These are phyloP conservation scores for Holothuria leucospilota DNA, from an alignment of 53 echinoderm and acorn worm genomes.

Conservation along the genomic window DNA sequence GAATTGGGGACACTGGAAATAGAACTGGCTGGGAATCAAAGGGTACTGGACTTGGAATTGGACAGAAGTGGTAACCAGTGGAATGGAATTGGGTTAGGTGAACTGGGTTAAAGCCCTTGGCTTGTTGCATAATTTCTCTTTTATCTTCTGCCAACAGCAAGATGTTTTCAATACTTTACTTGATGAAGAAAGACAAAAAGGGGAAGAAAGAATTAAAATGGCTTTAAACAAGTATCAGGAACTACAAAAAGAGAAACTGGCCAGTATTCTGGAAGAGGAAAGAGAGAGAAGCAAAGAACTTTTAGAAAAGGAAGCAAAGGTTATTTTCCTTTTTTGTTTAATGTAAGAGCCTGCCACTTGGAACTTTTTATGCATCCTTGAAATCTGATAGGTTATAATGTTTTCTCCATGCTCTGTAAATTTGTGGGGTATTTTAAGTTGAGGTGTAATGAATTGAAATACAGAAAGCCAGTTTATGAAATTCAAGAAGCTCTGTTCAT, in stretches of 20 bases:
- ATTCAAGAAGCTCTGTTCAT: no score
- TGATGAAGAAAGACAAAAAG: constrained; percentile 82
- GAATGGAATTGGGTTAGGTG: no score
- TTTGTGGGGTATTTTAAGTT: no score
- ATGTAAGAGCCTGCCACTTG: not conserved
- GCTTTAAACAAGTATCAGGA: constrained; percentile 71
- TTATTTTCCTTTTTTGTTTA: not conserved
- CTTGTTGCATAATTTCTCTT: no score
- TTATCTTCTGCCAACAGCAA: constrained; percentile 62
- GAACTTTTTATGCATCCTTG: not conserved
- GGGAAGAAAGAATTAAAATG: constrained; percentile 69
- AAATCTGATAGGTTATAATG: not conserved
- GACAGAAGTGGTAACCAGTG: no score
- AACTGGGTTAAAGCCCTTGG: no score
- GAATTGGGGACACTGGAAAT: no score
- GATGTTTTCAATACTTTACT: constrained; percentile 76
- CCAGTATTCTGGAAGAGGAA: constrained; percentile 77
- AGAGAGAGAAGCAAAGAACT: constrained; percentile 64
- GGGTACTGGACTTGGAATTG: no score
- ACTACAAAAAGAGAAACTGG: constrained; percentile 74
- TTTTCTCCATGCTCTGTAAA: no score
- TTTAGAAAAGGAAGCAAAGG: constrained; percentile 71
- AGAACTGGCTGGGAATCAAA: no score
- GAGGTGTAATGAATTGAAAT: no score
- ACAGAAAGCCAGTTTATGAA: no score